phyloP scores from a whole-genome alignment of 2,888 invertebrate genomes.

The Morpho helenor region DNA sequence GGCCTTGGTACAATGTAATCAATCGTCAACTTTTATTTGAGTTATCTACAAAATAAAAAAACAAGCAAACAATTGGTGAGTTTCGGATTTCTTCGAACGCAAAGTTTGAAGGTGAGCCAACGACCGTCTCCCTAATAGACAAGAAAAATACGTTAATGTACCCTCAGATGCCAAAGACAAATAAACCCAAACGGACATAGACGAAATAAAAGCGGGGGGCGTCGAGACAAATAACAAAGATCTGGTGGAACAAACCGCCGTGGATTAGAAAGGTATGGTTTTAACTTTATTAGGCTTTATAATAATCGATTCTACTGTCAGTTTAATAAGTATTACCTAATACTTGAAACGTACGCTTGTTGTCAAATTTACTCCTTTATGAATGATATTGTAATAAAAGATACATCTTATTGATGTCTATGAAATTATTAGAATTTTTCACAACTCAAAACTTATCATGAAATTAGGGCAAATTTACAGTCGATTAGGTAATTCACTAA shows the following conservation, averaged over 20 bases:
- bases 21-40: constrained; percentile 77
- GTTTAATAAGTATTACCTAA: too few species aligned
- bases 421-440: too few species aligned
- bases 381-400: too few species aligned
- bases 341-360: not conserved
- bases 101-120: constrained; percentile 73
- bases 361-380: not conserved
- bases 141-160: constrained; percentile 80
- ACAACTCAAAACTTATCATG: too few species aligned
- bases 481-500: too few species aligned
- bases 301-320: too few species aligned
- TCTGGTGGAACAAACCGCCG: constrained; percentile 51
- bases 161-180: constrained; percentile 76
- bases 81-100: constrained; percentile 58
- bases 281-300: not conserved
- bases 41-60: constrained; percentile 69
- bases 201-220: constrained; percentile 71
- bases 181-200: constrained; percentile 72
- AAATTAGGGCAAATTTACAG: too few species aligned
- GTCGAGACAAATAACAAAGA: constrained; percentile 60
- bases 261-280: constrained; percentile 3
- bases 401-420: too few species aligned
- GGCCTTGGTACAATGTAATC: constrained; percentile 64
- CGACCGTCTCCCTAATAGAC: constrained; percentile 74
- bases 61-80: constrained; percentile 61